phyloP scores from a whole-genome alignment of 1,140 invertebrate species.

The Zelostemma sp. region DNA sequence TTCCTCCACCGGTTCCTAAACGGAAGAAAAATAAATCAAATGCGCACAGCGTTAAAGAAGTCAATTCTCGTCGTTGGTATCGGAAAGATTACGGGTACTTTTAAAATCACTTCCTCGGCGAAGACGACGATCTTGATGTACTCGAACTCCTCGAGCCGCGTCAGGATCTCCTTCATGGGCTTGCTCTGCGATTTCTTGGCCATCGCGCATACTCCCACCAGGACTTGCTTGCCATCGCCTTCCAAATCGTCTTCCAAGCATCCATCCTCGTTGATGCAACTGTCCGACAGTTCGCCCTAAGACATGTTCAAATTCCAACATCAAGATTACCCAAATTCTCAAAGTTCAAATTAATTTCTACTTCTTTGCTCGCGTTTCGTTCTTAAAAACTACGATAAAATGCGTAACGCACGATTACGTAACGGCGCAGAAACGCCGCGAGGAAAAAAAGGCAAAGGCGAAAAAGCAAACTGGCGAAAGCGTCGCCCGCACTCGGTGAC shows the following conservation, averaged over 20 bases:
- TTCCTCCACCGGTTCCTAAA: constrained; percentile 93
- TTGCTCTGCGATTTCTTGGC: constrained; percentile 98
- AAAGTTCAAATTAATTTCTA: no score
- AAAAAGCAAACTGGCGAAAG: constrained; percentile 34
- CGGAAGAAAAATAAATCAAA: constrained; percentile 44
- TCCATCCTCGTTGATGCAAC: constrained; percentile 72
- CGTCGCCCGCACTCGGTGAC: constrained; percentile 17
- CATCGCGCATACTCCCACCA: constrained; percentile 98
- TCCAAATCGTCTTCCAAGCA: constrained; percentile 66
- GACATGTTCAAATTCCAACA: constrained; percentile 3
- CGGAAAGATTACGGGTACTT: constrained; percentile 73
- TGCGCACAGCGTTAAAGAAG: constrained; percentile 19
- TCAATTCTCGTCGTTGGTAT: constrained; percentile 1
- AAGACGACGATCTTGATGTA: constrained; percentile 95
- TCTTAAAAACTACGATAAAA: no score
- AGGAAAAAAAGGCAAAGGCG: constrained; percentile 17
- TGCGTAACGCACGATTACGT: no score
- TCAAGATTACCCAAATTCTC: neutral
- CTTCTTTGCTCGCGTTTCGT: no score
- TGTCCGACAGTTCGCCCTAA: constrained; percentile 81
- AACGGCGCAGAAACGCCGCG: no score
- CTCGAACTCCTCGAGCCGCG: constrained; percentile 94
- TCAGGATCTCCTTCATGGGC: constrained; percentile 98
- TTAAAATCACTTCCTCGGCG: constrained; percentile 93
- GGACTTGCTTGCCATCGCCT: constrained; percentile 84